These are phyloP conservation scores for Drosophila prosaltans DNA, from an alignment of 1,140 invertebrate species.

Conservation along the genomic window DNA sequence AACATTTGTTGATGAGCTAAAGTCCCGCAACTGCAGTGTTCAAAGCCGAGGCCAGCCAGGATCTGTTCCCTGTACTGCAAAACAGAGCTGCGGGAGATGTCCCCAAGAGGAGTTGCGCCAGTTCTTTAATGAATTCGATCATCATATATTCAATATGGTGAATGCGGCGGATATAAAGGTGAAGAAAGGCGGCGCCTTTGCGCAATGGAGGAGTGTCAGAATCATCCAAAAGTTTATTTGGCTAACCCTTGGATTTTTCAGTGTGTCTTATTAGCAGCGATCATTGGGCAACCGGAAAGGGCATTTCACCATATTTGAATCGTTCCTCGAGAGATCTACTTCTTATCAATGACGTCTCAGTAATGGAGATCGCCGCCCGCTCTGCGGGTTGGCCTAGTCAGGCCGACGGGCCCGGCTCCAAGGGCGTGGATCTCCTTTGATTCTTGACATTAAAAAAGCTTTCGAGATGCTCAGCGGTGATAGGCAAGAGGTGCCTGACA, in stretches of 20 bases:
- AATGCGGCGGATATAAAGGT: conserved; percentile 96
- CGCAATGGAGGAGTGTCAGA: too few species aligned
- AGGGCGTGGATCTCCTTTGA: conserved; percentile 97
- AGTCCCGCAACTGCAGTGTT: conserved; percentile 93
- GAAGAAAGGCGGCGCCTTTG: conserved; percentile 96
- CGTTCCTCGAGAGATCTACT: conserved; percentile 95
- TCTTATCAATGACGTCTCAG: conserved; percentile 94
- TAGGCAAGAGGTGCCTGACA: conserved; percentile 88
- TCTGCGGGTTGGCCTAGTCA: conserved; percentile 97
- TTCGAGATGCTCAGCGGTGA: conserved; percentile 97
- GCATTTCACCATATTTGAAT: conserved; percentile 96
- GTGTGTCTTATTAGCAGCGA: conserved; percentile 96
- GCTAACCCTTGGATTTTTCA: conserved; percentile 78
- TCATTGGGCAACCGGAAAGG: conserved; percentile 94
- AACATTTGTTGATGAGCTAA: conserved; percentile 93
- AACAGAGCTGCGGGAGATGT: conserved; percentile 95
- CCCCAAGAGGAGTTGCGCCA: conserved; percentile 94
- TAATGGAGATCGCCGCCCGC: conserved; percentile 98
- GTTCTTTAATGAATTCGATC: conserved; percentile 97
- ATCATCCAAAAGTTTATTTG: background rate
- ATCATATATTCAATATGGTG: conserved; percentile 98
- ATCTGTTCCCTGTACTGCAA: conserved; percentile 95
- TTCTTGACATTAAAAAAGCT: conserved; percentile 96
- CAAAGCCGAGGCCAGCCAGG: conserved; percentile 92
- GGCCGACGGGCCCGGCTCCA: conserved; percentile 95